These are phyloP conservation scores for Polia nebulosa DNA, from an alignment of 2,888 invertebrate species.

Conservation along the genomic window DNA sequence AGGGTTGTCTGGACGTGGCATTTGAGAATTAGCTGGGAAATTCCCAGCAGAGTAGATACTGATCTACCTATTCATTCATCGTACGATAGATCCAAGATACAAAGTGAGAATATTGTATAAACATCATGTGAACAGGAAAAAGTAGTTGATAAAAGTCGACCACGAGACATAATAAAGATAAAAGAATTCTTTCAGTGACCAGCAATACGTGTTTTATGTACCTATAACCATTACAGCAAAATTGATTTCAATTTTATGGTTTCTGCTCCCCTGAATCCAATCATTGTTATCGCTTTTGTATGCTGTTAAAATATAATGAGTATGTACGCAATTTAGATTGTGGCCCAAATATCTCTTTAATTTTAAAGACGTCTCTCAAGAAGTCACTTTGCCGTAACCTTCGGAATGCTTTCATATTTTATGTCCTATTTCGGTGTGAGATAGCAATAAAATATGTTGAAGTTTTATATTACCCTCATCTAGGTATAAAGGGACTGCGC, in stretches of 20 bases:
- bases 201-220: constrained; percentile 84
- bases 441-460: constrained; percentile 55
- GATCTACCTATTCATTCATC: constrained; percentile 10
- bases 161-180: constrained; percentile 72
- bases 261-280: constrained; percentile 90
- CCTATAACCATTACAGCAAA: constrained; percentile 89
- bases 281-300: constrained; percentile 88
- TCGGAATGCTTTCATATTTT: constrained; percentile 45
- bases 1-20: constrained; percentile 39
- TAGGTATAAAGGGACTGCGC: constrained; percentile 3
- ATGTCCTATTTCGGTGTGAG: constrained; percentile 45
- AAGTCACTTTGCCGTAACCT: constrained; percentile 46
- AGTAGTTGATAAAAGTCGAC: constrained; percentile 37
- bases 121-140: constrained; percentile 36
- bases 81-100: background rate
- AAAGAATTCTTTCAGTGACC: constrained; percentile 78
- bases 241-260: constrained; percentile 91
- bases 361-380: constrained; percentile 53
- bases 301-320: constrained; percentile 88
- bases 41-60: constrained; percentile 8
- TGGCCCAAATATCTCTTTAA: constrained; percentile 69
- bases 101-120: constrained; percentile 21
- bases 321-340: constrained; percentile 81
- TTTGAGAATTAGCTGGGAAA: constrained; percentile 21
- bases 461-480: constrained; percentile 34